Percentiles rank a stretch among this genome's conserved stretches.
Conservation (phyloP, 1,140 invertebrate species). For the Aleiodes sp. region DNA sequence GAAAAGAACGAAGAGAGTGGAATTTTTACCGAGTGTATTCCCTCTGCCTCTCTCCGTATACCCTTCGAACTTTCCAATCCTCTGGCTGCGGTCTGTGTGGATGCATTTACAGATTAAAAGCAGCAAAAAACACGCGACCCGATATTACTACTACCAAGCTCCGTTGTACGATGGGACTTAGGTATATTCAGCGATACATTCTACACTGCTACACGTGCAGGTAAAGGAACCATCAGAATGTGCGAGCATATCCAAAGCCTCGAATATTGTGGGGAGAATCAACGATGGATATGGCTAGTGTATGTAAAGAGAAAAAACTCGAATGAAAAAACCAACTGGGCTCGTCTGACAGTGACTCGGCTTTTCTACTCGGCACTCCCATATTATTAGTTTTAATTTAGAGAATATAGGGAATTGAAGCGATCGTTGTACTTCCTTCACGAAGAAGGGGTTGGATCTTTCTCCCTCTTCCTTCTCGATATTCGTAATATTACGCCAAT, state of each 20-base stretch:
- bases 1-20: neutral
- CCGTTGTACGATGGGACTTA: neutral
- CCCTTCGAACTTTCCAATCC: conserved; percentile 20
- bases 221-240: neutral
- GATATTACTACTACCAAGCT: conserved; percentile 44
- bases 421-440: no score
- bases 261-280: no score
- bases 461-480: no score
- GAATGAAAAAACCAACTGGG: no score
- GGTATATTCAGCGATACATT: neutral
- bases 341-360: no score
- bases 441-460: no score
- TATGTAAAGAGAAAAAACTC: no score
- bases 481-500: no score
- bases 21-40: neutral
- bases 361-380: conserved; percentile 1
- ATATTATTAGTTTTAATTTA: neutral
- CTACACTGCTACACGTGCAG: neutral
- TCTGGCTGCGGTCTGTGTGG: conserved; percentile 24
- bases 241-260: no score
- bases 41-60: neutral
- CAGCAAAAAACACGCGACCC: conserved; percentile 49
- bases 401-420: no score
- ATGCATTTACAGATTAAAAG: conserved; percentile 59
- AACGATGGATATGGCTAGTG: no score